A percentile compares a stretch with the other conserved stretches of the same genome.
Evolutionary conservation across 2,113 vertebrate genomes (phyloP).

Genomic region (Camelus bactrianus): DNA sequence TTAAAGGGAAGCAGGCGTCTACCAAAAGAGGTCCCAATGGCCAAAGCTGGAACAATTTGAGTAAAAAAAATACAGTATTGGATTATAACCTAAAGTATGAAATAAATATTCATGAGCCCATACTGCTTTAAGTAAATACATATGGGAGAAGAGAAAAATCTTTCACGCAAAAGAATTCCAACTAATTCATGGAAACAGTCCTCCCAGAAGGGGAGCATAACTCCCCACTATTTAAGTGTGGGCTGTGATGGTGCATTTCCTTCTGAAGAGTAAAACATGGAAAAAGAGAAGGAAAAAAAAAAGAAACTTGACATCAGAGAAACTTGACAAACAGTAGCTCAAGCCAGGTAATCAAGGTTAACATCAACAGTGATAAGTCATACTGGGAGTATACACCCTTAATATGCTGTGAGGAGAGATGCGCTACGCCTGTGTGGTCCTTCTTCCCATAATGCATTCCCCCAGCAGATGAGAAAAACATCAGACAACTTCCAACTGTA

Average conservation of each 20-base stretch:
- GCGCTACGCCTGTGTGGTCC: neutral
- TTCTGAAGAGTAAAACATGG: neutral
- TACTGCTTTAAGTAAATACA: constrained; percentile 1
- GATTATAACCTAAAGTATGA: neutral
- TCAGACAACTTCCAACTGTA: neutral
- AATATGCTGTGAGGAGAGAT: neutral
- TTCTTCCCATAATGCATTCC: neutral
- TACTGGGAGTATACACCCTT: neutral
- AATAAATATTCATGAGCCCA: neutral
- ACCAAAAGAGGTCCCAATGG: neutral
- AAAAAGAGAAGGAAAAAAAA: neutral
- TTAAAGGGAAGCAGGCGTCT: neutral
- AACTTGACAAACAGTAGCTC: neutral
- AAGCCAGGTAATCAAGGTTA: neutral
- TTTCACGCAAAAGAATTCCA: constrained; percentile 42
- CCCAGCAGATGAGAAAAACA: neutral
- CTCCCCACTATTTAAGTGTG: neutral
- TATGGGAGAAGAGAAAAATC: neutral
- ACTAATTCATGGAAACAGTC: neutral
- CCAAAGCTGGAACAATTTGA: neutral
- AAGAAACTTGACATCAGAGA: neutral
- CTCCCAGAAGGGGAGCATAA: neutral
- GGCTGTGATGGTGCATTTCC: neutral
- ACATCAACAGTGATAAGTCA: neutral
- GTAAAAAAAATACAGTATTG: neutral